A percentile compares a stretch with the other conserved stretches of the same genome.
phyloP scores from a whole-genome alignment of 2,113 vertebrate genomes.

The Siniperca knerii region DNA sequence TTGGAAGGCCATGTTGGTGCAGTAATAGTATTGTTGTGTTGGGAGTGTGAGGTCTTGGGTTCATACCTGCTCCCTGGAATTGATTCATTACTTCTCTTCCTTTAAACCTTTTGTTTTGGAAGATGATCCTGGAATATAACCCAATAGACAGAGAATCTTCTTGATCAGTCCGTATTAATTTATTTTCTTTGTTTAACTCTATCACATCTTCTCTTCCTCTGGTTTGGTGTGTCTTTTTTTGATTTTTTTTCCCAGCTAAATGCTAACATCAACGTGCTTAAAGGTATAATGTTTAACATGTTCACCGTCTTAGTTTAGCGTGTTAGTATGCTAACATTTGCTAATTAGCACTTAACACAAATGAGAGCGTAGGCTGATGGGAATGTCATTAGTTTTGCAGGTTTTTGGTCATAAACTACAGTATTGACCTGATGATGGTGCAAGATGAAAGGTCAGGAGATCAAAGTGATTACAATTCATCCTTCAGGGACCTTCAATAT shows the following conservation, averaged over 20 bases:
- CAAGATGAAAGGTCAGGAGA: background rate
- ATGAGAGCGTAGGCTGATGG: too few relatives aligned
- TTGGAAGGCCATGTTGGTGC: slow-evolving; percentile 20
- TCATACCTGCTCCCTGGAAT: background rate
- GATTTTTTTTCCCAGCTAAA: too few relatives aligned
- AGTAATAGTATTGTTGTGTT: slow-evolving; percentile 18
- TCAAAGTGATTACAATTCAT: background rate
- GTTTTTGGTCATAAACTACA: too few relatives aligned
- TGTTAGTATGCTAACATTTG: background rate
- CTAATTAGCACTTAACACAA: background rate
- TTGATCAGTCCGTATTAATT: background rate
- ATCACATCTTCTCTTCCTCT: background rate
- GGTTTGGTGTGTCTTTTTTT: background rate
- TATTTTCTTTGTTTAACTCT: background rate
- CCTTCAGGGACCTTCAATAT: background rate
- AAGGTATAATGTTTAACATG: background rate
- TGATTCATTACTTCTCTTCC: background rate
- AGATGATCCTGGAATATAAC: background rate
- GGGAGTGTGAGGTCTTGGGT: slow-evolving; percentile 29
- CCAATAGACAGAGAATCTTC: background rate
- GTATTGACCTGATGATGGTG: background rate
- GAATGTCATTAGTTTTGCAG: background rate
- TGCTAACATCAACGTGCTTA: background rate
- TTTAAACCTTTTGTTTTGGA: background rate
- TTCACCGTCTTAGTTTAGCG: background rate